Conservation (phyloP, 2,113 vertebrate species). For the Dolichotis patagonum region DNA sequence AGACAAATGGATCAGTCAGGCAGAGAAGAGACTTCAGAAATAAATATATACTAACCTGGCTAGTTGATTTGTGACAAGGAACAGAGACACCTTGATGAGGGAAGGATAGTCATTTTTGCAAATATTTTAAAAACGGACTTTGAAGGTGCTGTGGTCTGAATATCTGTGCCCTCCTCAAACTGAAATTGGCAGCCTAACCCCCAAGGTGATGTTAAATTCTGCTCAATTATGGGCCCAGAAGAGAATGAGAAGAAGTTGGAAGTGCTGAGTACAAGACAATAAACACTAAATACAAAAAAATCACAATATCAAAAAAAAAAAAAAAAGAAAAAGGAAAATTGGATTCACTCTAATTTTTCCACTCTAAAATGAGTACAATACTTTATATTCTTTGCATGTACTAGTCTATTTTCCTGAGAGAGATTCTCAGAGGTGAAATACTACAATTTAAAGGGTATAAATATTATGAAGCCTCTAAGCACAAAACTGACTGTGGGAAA, state of each 20-base stretch:
- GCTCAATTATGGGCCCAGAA: neutral
- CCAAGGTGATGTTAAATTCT: neutral
- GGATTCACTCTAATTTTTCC: neutral
- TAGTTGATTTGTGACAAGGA: neutral
- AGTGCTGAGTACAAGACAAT: neutral
- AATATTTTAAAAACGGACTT: neutral
- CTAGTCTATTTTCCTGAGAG: too few relatives aligned
- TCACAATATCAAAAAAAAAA: neutral
- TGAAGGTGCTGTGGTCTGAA: neutral
- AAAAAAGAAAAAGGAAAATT: neutral
- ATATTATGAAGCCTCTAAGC: slow-evolving; percentile 30
- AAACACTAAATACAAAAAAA: neutral
- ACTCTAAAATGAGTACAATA: neutral
- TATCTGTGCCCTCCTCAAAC: neutral
- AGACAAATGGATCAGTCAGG: neutral
- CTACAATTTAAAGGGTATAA: neutral
- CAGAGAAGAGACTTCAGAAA: neutral
- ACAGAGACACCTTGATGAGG: neutral
- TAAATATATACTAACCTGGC: neutral
- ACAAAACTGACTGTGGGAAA: neutral
- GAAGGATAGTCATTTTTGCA: neutral
- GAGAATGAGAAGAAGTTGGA: neutral
- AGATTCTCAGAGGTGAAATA: neutral
- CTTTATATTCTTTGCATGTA: neutral
- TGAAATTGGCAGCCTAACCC: too few relatives aligned